phyloP scores from a whole-genome alignment of 1,140 invertebrate genomes.

The Pseudobourletiella spinata region DNA sequence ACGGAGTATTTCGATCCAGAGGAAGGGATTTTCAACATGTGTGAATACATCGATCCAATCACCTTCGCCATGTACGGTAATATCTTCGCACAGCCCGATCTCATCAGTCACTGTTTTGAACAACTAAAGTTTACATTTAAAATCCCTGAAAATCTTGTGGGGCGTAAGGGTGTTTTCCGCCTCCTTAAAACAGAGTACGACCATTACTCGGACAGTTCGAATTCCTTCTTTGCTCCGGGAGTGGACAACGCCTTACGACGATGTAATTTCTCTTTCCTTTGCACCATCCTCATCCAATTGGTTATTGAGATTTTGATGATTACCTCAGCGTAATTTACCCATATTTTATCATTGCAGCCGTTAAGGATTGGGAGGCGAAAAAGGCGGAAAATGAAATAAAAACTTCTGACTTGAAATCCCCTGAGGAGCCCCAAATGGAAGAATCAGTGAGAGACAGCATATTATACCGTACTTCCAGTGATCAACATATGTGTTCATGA shows the following conservation, averaged over 20 bases:
- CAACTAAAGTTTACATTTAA: conserved; percentile 28
- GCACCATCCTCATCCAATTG: too few species aligned
- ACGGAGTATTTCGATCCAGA: too few species aligned
- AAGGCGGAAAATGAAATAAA: conserved; percentile 1
- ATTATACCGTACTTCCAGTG: too few species aligned
- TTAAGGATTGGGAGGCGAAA: conserved; percentile 20
- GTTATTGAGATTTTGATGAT: too few species aligned
- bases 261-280: too few species aligned
- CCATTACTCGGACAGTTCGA: conserved; percentile 22
- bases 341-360: too few species aligned
- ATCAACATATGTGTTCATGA: too few species aligned
- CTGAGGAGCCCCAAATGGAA: too few species aligned
- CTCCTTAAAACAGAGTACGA: conserved; percentile 30
- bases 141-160: conserved; percentile 23
- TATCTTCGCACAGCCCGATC: conserved; percentile 22
- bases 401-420: too few species aligned
- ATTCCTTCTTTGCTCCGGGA: conserved; percentile 24
- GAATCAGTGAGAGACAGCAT: too few species aligned
- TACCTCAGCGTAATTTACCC: too few species aligned
- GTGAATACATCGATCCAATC: conserved; percentile 14
- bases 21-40: conserved; percentile 23
- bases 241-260: conserved; percentile 22
- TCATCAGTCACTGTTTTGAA: conserved; percentile 18
- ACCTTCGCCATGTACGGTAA: conserved; percentile 29
- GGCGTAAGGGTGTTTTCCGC: conserved; percentile 20